Conservation (phyloP, 2,113 vertebrate species). For the Indicator maculatus region DNA sequence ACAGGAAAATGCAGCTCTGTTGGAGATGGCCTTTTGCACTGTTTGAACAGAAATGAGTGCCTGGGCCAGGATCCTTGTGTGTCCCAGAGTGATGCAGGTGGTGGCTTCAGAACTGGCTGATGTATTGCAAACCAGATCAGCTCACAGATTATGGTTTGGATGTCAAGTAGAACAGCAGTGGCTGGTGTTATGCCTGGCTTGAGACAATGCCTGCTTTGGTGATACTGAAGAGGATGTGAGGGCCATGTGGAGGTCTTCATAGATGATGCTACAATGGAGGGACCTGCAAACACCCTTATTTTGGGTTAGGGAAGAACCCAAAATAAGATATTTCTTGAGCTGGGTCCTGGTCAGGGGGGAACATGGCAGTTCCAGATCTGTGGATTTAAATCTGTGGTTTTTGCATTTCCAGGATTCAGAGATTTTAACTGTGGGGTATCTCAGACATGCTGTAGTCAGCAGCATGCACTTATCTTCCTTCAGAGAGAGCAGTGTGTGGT, state of each 20-base stretch:
- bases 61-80: neutral
- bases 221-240: neutral
- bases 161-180: neutral
- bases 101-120: neutral
- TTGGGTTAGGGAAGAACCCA: neutral
- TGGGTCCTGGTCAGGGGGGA: accelerated
- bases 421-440: neutral
- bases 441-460: neutral
- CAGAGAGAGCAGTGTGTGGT: neutral
- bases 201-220: neutral
- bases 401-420: neutral
- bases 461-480: neutral
- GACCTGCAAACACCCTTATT: neutral
- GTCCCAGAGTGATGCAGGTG: neutral
- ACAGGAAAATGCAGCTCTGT: neutral
- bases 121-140: neutral
- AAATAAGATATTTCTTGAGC: neutral
- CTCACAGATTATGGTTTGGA: neutral
- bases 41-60: neutral
- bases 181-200: accelerated
- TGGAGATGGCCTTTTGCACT: neutral
- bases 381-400: neutral
- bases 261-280: neutral
- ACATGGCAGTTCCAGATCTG: neutral
- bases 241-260: neutral